Evolutionary conservation across 1,140 invertebrate species (phyloP), one percentile per base, ranked within the genome.

Genomic region (Acromyrmex heyeri): DNA sequence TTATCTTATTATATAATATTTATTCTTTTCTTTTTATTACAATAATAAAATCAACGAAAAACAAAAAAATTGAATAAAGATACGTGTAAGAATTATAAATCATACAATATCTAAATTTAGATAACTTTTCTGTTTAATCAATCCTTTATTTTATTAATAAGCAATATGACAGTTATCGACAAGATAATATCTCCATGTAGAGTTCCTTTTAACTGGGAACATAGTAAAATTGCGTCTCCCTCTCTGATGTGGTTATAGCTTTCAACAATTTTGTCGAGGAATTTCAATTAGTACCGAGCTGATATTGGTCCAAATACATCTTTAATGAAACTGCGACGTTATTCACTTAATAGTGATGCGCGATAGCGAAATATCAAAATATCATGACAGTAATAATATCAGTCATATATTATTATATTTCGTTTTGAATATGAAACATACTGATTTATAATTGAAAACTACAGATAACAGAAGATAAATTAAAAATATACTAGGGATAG

Each of bases 181-280:
- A 2, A 10, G 16, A 57, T 38, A 76, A 77, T 76, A 89, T 89
- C 70, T 85, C 79, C 61, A 76, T 81, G 34, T 59, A 73, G 57
- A 50, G 48, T 18, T 24, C 77, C 77, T 89, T 86, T 89, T 67
- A 55, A 55, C 21, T 21, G 48, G 0, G 14, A 38, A 90, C 79
- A 50, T 86, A 73, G 76, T 78, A 86, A 86, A 90, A 88, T 90
- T 90, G 81, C 76, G 62, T 62, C 59, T 65, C 44, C 12, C 77
- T 79, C 70, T 59, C 61, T 90, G 86, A 88, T 86, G 73, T 86
- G 87, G 85, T 87, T 86, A 86, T 73, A 87, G 86, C 85, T 87
- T 89, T 90, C 86, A 86, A 91, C 90, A 92, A 92, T 92, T 92
- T 92, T 90, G 81, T 76, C 87, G 86, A 87, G 88, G 90, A 92